Conservation (phyloP, 1,140 invertebrate species). For the Druon quercuslanigerum region DNA sequence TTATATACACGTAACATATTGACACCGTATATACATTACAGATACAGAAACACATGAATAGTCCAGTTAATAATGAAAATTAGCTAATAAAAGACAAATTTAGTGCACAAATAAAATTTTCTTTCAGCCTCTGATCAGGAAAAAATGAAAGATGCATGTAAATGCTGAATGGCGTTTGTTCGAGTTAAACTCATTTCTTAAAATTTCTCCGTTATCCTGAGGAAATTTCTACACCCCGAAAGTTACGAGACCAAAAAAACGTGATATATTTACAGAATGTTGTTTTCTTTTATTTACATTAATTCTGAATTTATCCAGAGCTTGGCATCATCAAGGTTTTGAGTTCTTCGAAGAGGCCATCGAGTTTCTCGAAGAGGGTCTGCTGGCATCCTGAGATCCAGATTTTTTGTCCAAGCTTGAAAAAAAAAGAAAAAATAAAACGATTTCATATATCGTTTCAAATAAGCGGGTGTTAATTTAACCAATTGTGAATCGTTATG, state of each 20-base stretch:
- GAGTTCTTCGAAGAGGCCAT: constrained; percentile 4
- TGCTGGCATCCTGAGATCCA: constrained; percentile 62
- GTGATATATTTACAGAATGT: neutral
- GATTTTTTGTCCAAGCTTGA: constrained; percentile 65
- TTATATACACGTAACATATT: constrained; percentile 24
- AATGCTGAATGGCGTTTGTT: neutral
- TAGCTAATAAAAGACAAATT: neutral
- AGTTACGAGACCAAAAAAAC: neutral
- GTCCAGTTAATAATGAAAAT: constrained; percentile 1
- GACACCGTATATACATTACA: neutral
- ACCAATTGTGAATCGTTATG: neutral
- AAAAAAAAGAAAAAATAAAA: constrained; percentile 41
- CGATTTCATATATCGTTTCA: constrained; percentile 31
- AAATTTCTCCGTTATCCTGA: neutral
- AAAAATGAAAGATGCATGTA: constrained; percentile 6
- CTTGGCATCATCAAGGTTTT: constrained; percentile 2
- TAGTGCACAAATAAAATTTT: neutral
- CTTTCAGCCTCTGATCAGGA: constrained; percentile 12
- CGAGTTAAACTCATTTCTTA: neutral
- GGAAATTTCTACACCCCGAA: neutral
- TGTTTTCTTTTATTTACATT: constrained; percentile 2
- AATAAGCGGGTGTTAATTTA: neutral
- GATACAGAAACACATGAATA: neutral
- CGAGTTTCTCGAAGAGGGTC: constrained; percentile 69
- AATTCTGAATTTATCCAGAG: neutral